Evolutionary conservation across 2,888 invertebrate genomes (phyloP).

Genomic region (Morpho deidamia): DNA sequence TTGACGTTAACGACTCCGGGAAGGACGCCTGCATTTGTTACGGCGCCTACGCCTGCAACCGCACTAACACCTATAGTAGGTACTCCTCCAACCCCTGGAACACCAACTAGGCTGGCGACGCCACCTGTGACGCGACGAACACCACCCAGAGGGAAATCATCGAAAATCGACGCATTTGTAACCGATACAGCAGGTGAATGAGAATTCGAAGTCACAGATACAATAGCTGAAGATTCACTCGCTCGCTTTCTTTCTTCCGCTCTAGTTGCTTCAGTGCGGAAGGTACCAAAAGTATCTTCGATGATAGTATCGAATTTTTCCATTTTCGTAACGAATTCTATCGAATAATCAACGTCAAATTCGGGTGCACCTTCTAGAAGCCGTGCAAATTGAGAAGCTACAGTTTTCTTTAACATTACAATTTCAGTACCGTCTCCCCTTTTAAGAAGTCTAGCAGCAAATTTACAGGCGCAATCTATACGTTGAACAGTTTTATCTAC

Average conservation of each 20-base stretch:
- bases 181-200: conserved; percentile 75
- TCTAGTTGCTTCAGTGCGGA: conserved; percentile 82
- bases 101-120: conserved; percentile 37
- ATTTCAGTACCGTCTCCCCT: conserved; percentile 92
- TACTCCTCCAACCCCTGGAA: conserved; percentile 35
- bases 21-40: conserved; percentile 46
- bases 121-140: conserved; percentile 63
- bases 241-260: conserved; percentile 75
- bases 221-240: conserved; percentile 65
- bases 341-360: conserved; percentile 86
- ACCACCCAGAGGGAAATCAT: conserved; percentile 80
- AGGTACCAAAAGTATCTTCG: conserved; percentile 85
- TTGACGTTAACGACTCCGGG: conserved; percentile 55
- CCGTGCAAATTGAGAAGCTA: conserved; percentile 86
- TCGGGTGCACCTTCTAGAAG: conserved; percentile 90
- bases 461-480: conserved; percentile 92
- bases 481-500: conserved; percentile 91
- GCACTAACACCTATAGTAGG: conserved; percentile 43
- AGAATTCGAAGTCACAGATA: conserved; percentile 58
- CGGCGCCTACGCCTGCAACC: conserved; percentile 48
- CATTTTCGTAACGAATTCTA: conserved; percentile 90
- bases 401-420: conserved; percentile 88
- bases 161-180: conserved; percentile 86
- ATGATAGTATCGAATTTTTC: conserved; percentile 87
- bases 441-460: conserved; percentile 88